A percentile compares a stretch with the other conserved stretches of the same genome.
These are phyloP conservation scores for Lepidothrix coronata DNA, from an alignment of 2,113 vertebrate species.

Conservation along the genomic window DNA sequence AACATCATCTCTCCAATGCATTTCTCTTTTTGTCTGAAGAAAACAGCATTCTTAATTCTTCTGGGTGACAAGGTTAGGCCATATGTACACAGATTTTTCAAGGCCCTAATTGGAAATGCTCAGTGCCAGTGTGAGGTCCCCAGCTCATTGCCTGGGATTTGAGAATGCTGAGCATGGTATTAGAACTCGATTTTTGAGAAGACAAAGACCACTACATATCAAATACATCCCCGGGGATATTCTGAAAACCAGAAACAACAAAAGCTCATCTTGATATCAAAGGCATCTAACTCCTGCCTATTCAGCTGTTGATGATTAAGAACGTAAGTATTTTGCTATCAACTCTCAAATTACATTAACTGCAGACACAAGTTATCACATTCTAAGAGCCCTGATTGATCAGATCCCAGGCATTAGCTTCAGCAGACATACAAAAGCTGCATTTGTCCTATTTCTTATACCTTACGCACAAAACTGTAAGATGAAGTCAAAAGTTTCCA, in stretches of 20 bases:
- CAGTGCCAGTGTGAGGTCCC: background rate
- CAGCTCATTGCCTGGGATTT: background rate
- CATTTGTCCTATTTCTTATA: background rate
- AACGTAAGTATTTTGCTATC: background rate
- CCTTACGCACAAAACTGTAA: background rate
- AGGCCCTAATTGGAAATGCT: background rate
- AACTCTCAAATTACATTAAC: background rate
- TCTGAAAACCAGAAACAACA: slow-evolving; percentile 43
- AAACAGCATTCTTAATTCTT: background rate
- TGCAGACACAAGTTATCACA: background rate
- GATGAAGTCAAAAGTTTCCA: background rate
- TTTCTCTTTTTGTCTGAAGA: background rate
- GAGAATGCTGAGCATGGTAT: background rate
- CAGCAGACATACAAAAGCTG: background rate
- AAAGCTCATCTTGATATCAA: background rate
- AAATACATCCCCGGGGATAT: background rate
- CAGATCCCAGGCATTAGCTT: background rate
- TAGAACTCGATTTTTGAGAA: slow-evolving; percentile 4
- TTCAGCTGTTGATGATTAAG: slow-evolving; percentile 48
- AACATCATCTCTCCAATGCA: background rate
- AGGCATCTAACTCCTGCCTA: background rate
- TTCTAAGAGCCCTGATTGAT: background rate
- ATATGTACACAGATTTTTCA: background rate
- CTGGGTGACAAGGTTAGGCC: background rate
- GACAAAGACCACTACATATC: background rate